These are phyloP conservation scores for Limanda limanda DNA, from an alignment of 2,113 vertebrate genomes.

Conservation along the genomic window DNA sequence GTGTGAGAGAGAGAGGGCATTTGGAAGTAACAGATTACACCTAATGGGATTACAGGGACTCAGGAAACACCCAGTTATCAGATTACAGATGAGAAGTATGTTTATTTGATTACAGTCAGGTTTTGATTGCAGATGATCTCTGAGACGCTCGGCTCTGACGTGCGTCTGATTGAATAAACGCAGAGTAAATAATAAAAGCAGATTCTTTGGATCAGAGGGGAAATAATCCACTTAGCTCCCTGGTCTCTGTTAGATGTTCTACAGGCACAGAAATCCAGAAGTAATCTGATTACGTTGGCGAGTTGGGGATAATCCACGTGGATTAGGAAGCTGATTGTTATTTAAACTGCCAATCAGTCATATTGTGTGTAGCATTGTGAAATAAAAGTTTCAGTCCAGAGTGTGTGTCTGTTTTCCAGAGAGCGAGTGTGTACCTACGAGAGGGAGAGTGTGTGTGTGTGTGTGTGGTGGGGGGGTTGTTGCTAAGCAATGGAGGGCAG, in stretches of 20 bases:
- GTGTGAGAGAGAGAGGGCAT: constrained; percentile 10
- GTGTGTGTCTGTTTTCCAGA: constrained; percentile 11
- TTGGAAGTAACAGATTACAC: constrained; percentile 75
- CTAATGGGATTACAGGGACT: constrained; percentile 74
- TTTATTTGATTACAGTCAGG: constrained; percentile 50
- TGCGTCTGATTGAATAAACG: constrained; percentile 2
- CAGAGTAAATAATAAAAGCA: constrained; percentile 1
- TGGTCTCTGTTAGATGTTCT: constrained; percentile 40
- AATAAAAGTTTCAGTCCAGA: constrained; percentile 23
- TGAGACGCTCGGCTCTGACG: constrained; percentile 14
- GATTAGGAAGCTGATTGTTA: constrained; percentile 58
- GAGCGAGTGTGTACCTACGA: constrained; percentile 50
- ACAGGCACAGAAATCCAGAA: constrained; percentile 61
- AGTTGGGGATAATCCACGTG: constrained; percentile 52
- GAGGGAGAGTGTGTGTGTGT: constrained; percentile 35
- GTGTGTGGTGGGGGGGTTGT: constrained; percentile 49
- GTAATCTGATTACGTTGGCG: constrained; percentile 73
- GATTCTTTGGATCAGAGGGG: constrained; percentile 38
- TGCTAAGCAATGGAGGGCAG: constrained; percentile 76
- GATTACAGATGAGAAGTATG: constrained; percentile 60
- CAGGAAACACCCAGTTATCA: constrained; percentile 74
- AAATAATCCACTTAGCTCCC: constrained; percentile 70
- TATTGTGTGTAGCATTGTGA: not conserved
- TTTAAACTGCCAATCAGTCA: constrained; percentile 45
- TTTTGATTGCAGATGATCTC: not conserved